phyloP scores from a whole-genome alignment of 2,888 invertebrate genomes.

The Lingula anatina region DNA sequence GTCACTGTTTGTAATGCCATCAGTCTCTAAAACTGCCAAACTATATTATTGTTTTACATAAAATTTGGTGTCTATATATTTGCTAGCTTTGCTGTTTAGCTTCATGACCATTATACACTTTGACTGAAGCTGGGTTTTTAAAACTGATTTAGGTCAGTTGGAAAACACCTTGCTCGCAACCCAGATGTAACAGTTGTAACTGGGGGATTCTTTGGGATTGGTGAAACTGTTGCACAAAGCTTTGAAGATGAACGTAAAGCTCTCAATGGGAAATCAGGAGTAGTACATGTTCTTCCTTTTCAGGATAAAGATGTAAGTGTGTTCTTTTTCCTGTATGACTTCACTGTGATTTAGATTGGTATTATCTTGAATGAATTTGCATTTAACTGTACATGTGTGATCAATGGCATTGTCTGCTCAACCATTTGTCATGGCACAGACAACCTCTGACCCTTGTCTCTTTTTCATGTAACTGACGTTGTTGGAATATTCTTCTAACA shows the following conservation, averaged over 20 bases:
- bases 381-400: neutral
- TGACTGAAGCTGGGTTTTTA: too few species aligned
- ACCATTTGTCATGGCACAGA: too few species aligned
- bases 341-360: neutral
- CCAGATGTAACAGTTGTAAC: conserved; percentile 27
- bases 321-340: too few species aligned
- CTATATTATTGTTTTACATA: too few species aligned
- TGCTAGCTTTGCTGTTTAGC: too few species aligned
- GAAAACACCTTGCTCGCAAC: conserved; percentile 22
- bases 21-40: too few species aligned
- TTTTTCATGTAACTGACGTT: too few species aligned
- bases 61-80: too few species aligned
- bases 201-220: conserved; percentile 34
- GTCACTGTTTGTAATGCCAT: too few species aligned
- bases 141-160: conserved; percentile 21
- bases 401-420: neutral
- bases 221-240: conserved; percentile 20
- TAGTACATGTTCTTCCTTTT: conserved; percentile 35
- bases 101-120: too few species aligned
- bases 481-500: too few species aligned
- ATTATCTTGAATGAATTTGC: neutral
- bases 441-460: too few species aligned
- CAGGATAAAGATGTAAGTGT: conserved; percentile 24
- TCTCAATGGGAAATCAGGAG: conserved; percentile 11
- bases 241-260: conserved; percentile 20